Conservation (phyloP, 2,888 invertebrate genomes). For the Hirtodrosophila trivittata region DNA sequence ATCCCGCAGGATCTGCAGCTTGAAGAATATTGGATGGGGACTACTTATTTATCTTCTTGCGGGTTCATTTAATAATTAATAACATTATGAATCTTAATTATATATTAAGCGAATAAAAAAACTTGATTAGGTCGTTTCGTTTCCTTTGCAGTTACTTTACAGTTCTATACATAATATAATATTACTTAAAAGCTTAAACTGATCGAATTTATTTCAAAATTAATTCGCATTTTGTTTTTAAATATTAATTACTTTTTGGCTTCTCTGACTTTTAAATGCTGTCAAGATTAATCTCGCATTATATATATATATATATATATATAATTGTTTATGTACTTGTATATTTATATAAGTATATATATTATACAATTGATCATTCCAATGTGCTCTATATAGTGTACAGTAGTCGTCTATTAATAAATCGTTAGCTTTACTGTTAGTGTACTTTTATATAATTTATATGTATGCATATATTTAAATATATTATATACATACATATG, state of each 20-base stretch:
- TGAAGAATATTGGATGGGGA: too few relatives aligned
- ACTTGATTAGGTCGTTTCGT: constrained; percentile 66
- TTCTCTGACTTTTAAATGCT: neutral
- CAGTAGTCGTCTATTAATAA: constrained; percentile 42
- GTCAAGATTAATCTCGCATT: neutral
- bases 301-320: constrained; percentile 22
- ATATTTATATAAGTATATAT: constrained; percentile 29
- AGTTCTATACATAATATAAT: constrained; percentile 58
- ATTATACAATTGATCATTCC: constrained; percentile 64
- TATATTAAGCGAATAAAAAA: constrained; percentile 76
- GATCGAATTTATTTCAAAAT: constrained; percentile 43
- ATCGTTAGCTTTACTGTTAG: constrained; percentile 37
- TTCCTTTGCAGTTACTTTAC: constrained; percentile 55
- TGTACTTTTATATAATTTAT: constrained; percentile 24
- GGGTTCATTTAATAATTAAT: constrained; percentile 34
- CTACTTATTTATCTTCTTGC: neutral
- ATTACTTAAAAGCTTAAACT: constrained; percentile 43
- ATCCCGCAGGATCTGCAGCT: constrained; percentile 32
- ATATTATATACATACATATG: constrained; percentile 23
- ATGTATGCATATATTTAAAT: constrained; percentile 13
- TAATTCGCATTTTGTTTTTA: constrained; percentile 18
- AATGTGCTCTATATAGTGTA: constrained; percentile 58
- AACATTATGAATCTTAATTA: constrained; percentile 55
- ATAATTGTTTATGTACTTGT: constrained; percentile 27
- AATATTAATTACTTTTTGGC: constrained; percentile 5